Percentiles rank a stretch among this genome's conserved stretches.
Evolutionary conservation across 2,888 invertebrate genomes (phyloP).

Genomic region (Beris chalybata): DNA sequence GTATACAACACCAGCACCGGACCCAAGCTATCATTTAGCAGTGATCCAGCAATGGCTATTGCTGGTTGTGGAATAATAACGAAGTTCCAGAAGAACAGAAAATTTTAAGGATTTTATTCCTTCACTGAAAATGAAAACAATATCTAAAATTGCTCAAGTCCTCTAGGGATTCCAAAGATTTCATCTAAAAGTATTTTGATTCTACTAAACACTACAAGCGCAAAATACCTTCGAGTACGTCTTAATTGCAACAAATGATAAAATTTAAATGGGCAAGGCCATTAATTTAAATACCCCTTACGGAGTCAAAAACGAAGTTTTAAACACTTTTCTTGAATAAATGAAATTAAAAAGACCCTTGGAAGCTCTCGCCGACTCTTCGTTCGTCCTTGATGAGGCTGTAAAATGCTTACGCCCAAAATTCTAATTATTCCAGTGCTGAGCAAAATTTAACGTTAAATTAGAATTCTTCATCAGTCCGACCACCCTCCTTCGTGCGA

Average conservation of each 20-base stretch:
- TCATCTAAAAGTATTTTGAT: no score
- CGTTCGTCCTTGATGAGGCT: conserved; percentile 8
- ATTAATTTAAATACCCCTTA: conserved; percentile 24
- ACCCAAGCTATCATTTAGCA: no score
- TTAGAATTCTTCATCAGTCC: conserved; percentile 13
- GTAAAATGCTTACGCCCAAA: conserved; percentile 31
- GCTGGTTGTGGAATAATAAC: no score
- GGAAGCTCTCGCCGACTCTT: background rate
- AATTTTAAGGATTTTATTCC: no score
- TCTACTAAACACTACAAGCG: no score
- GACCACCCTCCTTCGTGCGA: background rate
- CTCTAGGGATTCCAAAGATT: no score
- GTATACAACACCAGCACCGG: no score
- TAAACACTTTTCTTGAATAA: conserved; percentile 28
- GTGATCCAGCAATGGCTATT: no score
- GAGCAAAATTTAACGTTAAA: conserved; percentile 20
- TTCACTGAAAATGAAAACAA: no score
- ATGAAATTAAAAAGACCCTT: conserved; percentile 20
- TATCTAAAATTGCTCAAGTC: no score
- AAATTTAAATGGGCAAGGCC: conserved; percentile 21
- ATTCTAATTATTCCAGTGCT: conserved; percentile 31
- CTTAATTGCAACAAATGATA: conserved; percentile 26
- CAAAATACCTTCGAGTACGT: no score
- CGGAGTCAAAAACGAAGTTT: conserved; percentile 13
- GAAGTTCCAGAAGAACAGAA: no score